A percentile compares a stretch with the other conserved stretches of the same genome.
Evolutionary conservation across 2,113 vertebrate genomes (phyloP).

Genomic region (Cochlearius cochlearius): DNA sequence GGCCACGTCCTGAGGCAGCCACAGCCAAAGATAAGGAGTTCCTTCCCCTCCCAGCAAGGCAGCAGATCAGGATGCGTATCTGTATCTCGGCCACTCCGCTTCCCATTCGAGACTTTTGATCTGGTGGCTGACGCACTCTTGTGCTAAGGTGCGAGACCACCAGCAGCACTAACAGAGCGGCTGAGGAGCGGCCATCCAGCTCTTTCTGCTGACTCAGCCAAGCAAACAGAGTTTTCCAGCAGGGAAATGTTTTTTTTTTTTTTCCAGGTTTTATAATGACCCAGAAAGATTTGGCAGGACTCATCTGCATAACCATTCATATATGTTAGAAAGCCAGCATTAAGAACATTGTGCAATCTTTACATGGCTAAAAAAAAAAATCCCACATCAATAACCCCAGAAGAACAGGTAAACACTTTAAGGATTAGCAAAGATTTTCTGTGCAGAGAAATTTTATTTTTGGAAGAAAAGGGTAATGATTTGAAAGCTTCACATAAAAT

Average conservation of each 20-base stretch:
- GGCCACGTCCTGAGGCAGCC: not conserved
- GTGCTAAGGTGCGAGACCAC: rapidly evolving
- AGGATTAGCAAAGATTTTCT: not conserved
- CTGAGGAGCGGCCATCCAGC: not conserved
- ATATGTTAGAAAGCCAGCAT: not conserved
- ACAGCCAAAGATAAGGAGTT: not conserved
- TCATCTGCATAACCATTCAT: not conserved
- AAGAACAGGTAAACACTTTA: not conserved
- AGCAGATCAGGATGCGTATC: not conserved
- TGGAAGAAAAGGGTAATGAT: not conserved
- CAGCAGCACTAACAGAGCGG: not conserved
- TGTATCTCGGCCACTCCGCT: not conserved
- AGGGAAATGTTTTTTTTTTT: too few species aligned
- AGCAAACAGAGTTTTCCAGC: not conserved
- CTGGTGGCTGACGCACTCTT: not conserved
- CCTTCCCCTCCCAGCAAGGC: not conserved
- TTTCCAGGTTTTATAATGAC: not conserved
- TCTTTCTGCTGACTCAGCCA: not conserved
- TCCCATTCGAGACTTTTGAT: not conserved
- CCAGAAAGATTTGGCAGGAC: not conserved
- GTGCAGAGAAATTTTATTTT: not conserved
- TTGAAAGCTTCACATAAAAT: not conserved
- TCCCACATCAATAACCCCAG: not conserved
- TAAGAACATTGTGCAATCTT: not conserved
- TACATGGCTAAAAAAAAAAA: not conserved